Base-by-base conservation (phyloP, 2,888 invertebrate species). In the Eurytoma californica region DNA sequence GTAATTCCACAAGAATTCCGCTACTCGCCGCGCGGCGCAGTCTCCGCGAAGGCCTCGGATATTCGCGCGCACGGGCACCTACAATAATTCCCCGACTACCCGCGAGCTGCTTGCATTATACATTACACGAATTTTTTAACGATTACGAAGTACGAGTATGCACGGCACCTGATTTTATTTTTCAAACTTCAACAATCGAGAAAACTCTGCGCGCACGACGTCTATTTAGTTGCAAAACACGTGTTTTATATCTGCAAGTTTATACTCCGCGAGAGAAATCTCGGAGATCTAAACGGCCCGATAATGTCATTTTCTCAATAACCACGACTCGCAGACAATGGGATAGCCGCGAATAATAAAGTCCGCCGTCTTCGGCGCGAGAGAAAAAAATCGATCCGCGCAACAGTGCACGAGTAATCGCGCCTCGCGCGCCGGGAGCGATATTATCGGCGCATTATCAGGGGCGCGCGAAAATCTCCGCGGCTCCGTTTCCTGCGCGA, bases 1-100 rank as follows among this genome's bases (percentile, higher is more conserved):
- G 73, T 68, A 79, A 75, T 55, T 72, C 75, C 55, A 47, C 61
- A 73, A 75, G 75, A 65, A 74, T 79, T 70, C 66, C 3, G 47
- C 53, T 16, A 3, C 28, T 60, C 65, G 49, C n/a, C n/a, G 28
- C n/a, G 28, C 39, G 39, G 39, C 39, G 39, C 39, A 39, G 39
- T 39, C 3, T 39, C 16, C 20, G 66, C 58, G 60, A 53, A 61
- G 51, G 28, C 60, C 53, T 66, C 65, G 20, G 39, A 53, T 67
- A 53, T 53, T 67, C 18, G 28, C 51, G 51, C 16, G 9, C 39
- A 9, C 39, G 9, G 39, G 39, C 39, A 39, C 16, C 28, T 14
- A 67, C 51, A 16, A 53, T 67, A 53, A 53, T 67, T 53, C 67
- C 13, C 39, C 39, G 39, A 39, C 9, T 39, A 39, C 39, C 39